Base-by-base conservation (phyloP, 53 echinoderm and acorn worm genomes). In the Antedon mediterranea region DNA sequence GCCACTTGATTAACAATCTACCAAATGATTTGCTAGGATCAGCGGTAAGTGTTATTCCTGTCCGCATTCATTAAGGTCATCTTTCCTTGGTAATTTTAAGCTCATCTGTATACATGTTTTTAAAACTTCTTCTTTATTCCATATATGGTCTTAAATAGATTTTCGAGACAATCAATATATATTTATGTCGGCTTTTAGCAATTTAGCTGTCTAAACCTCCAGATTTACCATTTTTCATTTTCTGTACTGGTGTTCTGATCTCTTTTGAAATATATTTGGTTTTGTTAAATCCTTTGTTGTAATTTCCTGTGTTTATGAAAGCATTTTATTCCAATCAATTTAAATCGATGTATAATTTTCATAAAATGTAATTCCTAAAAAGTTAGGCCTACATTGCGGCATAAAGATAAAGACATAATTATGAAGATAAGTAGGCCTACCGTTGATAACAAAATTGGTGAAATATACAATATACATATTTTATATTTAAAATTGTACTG, bases 1-100 rank as follows among this genome's bases (percentile, higher is more conserved):
- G n/a, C 37, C 11, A 11, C 37, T 11, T 11, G 18, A 73, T 28
- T 29, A 73, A 4, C 3, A 83, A 71, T 31, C 72, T 83, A 71
- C 57, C 32, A 11, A 83, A 70, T 0, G 71, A 42, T n/a, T 83
- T 77, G 34, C 83, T 77, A 0, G 77, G 83, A 6, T 32, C 42
- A 20, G 77, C 83, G 20, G 71, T 34, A 28, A 76, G 83, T 15
- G 83, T 83, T 30, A 83, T 83, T 11, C 78, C 78, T 78, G 44
- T 78, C 86, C 82, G 82, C 44, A 79, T 82, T 20, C 43, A 80
- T 29, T 70, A 2, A 79, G 79, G 30, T 43, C 32, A 0, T 76
- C 79, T 33, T 83, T 79, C 72, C 83, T 82, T 0, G 73, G 3
- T 5, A 82, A 74, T 3, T 41, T 6, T 37, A 4, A 37, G 37